Base-by-base conservation (phyloP, 1,140 invertebrate genomes). In the Drosophila burlai region DNA sequence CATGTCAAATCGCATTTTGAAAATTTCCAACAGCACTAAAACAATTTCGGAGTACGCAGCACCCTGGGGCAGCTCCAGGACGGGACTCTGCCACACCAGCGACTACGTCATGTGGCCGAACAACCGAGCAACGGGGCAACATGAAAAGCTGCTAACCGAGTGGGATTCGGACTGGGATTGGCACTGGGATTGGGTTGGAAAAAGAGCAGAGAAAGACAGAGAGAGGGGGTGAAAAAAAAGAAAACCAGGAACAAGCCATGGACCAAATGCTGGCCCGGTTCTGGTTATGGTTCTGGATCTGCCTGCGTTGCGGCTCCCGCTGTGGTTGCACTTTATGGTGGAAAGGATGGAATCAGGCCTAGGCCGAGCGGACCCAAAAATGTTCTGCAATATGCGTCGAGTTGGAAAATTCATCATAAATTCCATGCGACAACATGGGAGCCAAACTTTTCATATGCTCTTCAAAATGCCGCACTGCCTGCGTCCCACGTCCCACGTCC, bases 401-500 rank as follows among this genome's bases (percentile, higher is more conserved):
- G 81, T 83, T 78, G 85, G 84, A 79, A 90, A 89, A 87, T 90
- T 89, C 84, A 89, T 87, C 84, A 87, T 89, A 87, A 87, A 89
- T 87, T 87, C 86, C 86, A 87, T 89, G 85, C 84, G 77, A 59
- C 81, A 87, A 83, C 81, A 89, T 84, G 85, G 69, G 60, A 78
- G 65, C 71, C 76, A 80, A 86, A 86, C 83, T 86, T 86, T 86
- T 86, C 83, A 86, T 80, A 86, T 86, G 83, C 83, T 83, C 42
- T 66, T 77, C 60, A 72, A 67, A 81, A 65, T 72, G 66, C 68
- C 62, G 75, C 77, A 78, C 71, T 73, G 69, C 24, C 54, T 45
- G 42, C 16, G 34, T 52, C 74, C 43, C 45, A 31, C 15, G 38
- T 43, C 36, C 49, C 59, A 54, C 11, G 34, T 52, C 74, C 42